Evolutionary conservation across 2,113 vertebrate species (phyloP).

Genomic region (Archocentrus centrarchus): DNA sequence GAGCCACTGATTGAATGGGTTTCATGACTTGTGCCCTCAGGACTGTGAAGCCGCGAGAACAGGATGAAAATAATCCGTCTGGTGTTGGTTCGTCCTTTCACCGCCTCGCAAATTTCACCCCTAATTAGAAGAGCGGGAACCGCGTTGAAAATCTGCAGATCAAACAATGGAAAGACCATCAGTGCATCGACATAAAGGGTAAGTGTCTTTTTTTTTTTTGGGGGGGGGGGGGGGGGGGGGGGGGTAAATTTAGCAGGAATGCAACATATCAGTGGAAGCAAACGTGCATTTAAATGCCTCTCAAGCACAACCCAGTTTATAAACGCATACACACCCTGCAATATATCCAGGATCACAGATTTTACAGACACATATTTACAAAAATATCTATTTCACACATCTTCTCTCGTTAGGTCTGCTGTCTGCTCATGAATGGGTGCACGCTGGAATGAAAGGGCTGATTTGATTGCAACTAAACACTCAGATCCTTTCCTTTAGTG

Average conservation of each 20-base stretch:
- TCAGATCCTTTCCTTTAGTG: conserved; percentile 9
- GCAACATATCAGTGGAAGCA: conserved; percentile 4
- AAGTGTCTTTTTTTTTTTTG: conserved; percentile 33
- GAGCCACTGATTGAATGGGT: conserved; percentile 43
- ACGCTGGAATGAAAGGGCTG: conserved; percentile 15
- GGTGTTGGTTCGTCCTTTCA: conserved; percentile 22
- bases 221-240: neutral
- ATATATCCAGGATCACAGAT: neutral
- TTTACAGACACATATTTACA: neutral
- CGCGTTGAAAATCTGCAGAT: conserved; percentile 23
- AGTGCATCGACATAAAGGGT: conserved; percentile 49
- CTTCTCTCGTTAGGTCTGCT: neutral
- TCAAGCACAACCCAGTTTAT: neutral
- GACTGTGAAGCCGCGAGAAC: conserved; percentile 16
- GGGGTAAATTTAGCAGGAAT: neutral
- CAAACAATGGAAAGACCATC: conserved; percentile 49
- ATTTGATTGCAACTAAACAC: conserved; percentile 39
- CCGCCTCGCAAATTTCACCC: conserved; percentile 5
- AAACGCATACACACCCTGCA: neutral
- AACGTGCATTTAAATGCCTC: neutral
- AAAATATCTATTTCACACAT: neutral
- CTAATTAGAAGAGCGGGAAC: conserved; percentile 26
- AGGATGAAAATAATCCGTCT: conserved; percentile 26
- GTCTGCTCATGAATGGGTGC: conserved; percentile 6
- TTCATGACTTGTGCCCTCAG: conserved; percentile 63